Evolutionary conservation across 2,888 invertebrate genomes (phyloP), one percentile per base, ranked within the genome.

Genomic region (Lottia gigantea): DNA sequence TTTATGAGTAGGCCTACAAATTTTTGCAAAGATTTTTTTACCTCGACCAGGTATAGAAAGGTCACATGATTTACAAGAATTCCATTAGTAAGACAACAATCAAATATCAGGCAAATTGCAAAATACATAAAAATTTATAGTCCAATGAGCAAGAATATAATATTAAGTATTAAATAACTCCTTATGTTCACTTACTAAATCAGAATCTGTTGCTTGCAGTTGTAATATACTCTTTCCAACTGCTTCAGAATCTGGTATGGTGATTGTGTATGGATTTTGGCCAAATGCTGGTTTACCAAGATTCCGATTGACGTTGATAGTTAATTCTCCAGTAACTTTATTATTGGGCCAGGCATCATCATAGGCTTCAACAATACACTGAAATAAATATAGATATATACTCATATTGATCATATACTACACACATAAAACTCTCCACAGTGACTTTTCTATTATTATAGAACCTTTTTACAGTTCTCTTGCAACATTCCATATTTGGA

Each of bases 181-280:
- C 71, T 70, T 23, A n/a, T 55, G 1, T 15, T 11, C 11, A 72
- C 82, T 76, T 89, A 95, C 95, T 90, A 95, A 91, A 90, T 97
- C 97, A 46, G 93, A 93, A 88, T 97, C 97, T 7, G 92, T 92
- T 12, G 96, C 95, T 14, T 91, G 91, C 66, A 97, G 91, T 16
- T 90, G 89, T 55, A 97, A 92, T 0, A 95, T 93, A 46, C 91
- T 89, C 31, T 92, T 92, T 0, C 86, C 85, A 15, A 78, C 74
- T 0, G 76, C 75, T 72, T 76, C 78, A 23, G 71, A 78, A 49
- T 83, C 85, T 31, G 73, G 61, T 40, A 87, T 80, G 7, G 26
- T 71, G 40, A 19, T 71, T 0, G 46, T 55, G 72, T 81, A 82
- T 12, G n/a, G 25, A 1, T 46, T 12, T 16, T 63, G 64, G 1